Evolutionary conservation across 2,113 vertebrate species (phyloP).

Genomic region (Lipophrys pholis): DNA sequence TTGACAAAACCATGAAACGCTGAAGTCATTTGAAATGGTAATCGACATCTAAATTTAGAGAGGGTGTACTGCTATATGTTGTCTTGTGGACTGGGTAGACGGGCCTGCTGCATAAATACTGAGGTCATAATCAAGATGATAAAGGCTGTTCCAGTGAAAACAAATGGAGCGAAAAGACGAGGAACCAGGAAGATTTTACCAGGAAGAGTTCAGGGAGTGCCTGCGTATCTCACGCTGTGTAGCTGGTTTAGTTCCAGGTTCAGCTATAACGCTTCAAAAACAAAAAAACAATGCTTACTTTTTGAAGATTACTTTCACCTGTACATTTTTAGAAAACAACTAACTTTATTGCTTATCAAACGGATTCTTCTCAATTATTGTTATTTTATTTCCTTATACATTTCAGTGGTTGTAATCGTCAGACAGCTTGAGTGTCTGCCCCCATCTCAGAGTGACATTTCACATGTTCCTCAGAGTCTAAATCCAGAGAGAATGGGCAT

Average conservation of each 20-base stretch:
- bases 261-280: too few relatives aligned
- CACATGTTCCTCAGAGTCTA: slow-evolving; percentile 39
- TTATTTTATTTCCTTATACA: slow-evolving; percentile 39
- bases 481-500: slow-evolving; percentile 44
- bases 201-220: too few relatives aligned
- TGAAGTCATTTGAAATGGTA: slow-evolving; percentile 22
- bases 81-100: slow-evolving; percentile 19
- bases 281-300: too few relatives aligned
- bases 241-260: too few relatives aligned
- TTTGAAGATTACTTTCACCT: neutral
- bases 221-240: too few relatives aligned
- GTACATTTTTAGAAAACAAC: slow-evolving; percentile 10
- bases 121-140: slow-evolving; percentile 58
- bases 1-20: slow-evolving; percentile 9
- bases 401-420: slow-evolving; percentile 41
- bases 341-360: neutral
- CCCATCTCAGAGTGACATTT: slow-evolving; percentile 21
- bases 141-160: slow-evolving; percentile 5
- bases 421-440: slow-evolving; percentile 22
- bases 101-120: slow-evolving; percentile 39
- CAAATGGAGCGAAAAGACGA: too few relatives aligned
- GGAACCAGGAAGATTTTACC: neutral
- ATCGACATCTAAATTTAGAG: slow-evolving; percentile 49
- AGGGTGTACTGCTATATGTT: slow-evolving; percentile 16
- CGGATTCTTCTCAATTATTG: slow-evolving; percentile 44